Base-by-base conservation (phyloP, 2,888 invertebrate species). In the Schizotus pectinicornis region DNA sequence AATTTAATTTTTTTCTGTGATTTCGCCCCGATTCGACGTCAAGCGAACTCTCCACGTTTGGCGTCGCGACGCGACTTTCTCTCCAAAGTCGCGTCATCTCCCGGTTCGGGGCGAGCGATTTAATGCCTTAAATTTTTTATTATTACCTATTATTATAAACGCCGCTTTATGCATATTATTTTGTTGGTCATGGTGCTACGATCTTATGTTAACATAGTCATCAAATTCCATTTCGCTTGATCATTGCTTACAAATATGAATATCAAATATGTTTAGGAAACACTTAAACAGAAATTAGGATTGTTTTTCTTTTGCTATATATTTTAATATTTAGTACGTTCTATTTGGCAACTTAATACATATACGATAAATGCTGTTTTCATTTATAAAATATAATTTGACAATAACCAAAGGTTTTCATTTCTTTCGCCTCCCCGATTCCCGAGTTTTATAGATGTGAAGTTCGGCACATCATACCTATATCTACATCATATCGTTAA, bases 111-210 rank as follows among this genome's bases (percentile, higher is more conserved):
- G 58, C 52, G 58, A 63, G 61, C 47, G 51, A 56, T 57, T 57
- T 64, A 64, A 67, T 65, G 70, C 68, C 67, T 69, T 67, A 67
- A 65, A 63, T 46, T 49, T 64, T 65, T 67, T 41, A 34, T 45
- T 42, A 41, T 68, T 63, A 64, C 67, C 66, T 62, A 65, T 69
- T 65, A 64, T 67, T 68, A 68, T 65, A 66, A 69, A 67, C 67
- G 68, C 69, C 70, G 70, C 69, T 72, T 73, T 69, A 62, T 64
- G 68, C 67, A 67, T 69, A 65, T 72, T 68, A 63, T 70, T 69
- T 69, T 65, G 61, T 66, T 68, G 67, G 67, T 67, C 64, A 68
- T 64, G 69, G 68, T 72, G 69, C 71, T 69, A 67, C 54, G 49
- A 63, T 64, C 63, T 63, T 65, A 55, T 65, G 64, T 70, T 72